Conservation (phyloP, 2,888 invertebrate species). For the Monoplex corrugatus region DNA sequence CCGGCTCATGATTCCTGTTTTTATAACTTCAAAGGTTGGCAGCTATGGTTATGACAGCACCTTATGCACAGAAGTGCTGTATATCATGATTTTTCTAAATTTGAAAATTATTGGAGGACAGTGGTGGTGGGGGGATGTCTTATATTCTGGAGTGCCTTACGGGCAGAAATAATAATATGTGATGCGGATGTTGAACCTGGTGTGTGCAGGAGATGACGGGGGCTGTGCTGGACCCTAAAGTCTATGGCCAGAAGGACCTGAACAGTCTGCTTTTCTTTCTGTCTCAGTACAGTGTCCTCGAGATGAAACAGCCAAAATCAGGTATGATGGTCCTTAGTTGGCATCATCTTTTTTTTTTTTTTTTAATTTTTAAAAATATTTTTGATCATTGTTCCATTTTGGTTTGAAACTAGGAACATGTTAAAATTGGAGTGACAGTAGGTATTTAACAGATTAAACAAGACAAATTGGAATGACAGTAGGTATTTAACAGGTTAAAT, state of each 20-base stretch:
- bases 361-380: not conserved
- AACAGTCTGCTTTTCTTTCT: constrained; percentile 61
- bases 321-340: not conserved
- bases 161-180: not conserved
- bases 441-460: not conserved
- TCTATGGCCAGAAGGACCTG: constrained; percentile 63
- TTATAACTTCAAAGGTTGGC: too few species aligned
- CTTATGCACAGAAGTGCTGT: not conserved
- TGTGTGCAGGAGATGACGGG: constrained; percentile 68
- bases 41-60: too few species aligned
- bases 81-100: too few species aligned
- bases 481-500: not conserved
- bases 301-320: constrained; percentile 68
- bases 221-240: constrained; percentile 58
- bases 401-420: not conserved
- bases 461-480: not conserved
- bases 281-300: constrained; percentile 64
- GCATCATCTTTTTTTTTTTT: not conserved
- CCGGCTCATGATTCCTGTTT: too few species aligned
- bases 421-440: too few species aligned
- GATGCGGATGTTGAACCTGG: too few species aligned
- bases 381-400: not conserved
- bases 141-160: too few species aligned
- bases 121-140: too few species aligned
- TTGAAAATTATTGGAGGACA: too few species aligned